Evolutionary conservation across 2,888 invertebrate species (phyloP).

Genomic region (Thyatira batis): DNA sequence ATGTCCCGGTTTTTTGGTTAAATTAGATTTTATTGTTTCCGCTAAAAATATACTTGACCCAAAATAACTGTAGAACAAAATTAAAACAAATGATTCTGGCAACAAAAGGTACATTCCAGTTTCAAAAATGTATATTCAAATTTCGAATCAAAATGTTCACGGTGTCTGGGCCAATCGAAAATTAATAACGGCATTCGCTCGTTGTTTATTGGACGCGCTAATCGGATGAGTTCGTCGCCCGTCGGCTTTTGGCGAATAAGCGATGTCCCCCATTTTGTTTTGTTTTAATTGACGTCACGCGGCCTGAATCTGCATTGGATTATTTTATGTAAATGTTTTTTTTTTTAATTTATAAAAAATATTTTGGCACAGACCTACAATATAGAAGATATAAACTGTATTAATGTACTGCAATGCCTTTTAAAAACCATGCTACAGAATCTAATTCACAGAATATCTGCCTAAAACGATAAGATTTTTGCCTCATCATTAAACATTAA

Average conservation of each 20-base stretch:
- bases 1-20: not conserved
- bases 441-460: too few relatives aligned
- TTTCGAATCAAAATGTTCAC: conserved; percentile 34
- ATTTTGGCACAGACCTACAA: not conserved
- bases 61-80: too few relatives aligned
- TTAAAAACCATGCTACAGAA: too few relatives aligned
- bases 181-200: conserved; percentile 62
- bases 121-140: conserved; percentile 3
- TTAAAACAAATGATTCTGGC: not conserved
- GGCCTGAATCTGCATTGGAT: conserved; percentile 30
- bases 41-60: not conserved
- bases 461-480: too few relatives aligned
- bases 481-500: too few relatives aligned
- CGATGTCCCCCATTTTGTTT: conserved; percentile 41
- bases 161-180: conserved; percentile 61
- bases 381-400: too few relatives aligned
- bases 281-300: conserved; percentile 36
- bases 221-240: conserved; percentile 58
- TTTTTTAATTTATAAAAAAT: not conserved
- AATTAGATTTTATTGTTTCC: not conserved
- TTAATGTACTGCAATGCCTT: too few relatives aligned
- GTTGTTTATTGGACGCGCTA: conserved; percentile 66
- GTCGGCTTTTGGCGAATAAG: conserved; percentile 53
- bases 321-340: conserved; percentile 11
- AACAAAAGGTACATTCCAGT: not conserved